These are phyloP conservation scores for Pseudochirops corinnae DNA, from an alignment of 2,797 vertebrate genomes.

Conservation along the genomic window DNA sequence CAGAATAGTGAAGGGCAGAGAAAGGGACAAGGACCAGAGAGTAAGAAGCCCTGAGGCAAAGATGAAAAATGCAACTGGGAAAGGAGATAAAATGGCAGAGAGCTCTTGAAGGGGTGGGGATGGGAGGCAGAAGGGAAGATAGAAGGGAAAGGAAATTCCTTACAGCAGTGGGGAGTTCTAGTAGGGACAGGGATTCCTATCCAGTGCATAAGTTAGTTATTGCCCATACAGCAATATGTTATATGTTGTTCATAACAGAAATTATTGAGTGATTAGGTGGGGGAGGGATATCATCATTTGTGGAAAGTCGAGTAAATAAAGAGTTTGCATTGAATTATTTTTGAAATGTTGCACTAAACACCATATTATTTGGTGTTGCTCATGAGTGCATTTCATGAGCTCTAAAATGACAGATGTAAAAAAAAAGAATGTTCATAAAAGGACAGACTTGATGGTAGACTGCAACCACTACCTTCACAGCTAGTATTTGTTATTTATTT, in stretches of 20 bases:
- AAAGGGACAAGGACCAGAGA: background rate
- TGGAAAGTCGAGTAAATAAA: constrained; percentile 14
- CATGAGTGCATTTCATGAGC: background rate
- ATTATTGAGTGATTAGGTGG: background rate
- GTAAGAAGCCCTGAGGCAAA: background rate
- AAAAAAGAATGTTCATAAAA: constrained; percentile 28
- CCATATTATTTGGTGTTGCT: background rate
- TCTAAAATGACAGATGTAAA: constrained; percentile 35
- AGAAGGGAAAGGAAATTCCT: background rate
- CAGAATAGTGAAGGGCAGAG: background rate
- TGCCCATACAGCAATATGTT: background rate
- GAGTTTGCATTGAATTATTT: constrained; percentile 24
- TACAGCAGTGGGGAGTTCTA: background rate
- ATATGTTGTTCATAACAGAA: background rate
- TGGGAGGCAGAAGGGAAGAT: background rate
- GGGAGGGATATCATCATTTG: background rate
- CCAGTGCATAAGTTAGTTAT: background rate
- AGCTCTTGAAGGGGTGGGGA: background rate
- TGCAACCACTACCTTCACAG: constrained; percentile 68
- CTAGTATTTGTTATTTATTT: constrained; percentile 75
- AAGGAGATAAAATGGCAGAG: background rate
- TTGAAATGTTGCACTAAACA: constrained; percentile 37
- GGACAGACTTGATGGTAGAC: constrained; percentile 55
- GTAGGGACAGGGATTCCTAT: background rate
- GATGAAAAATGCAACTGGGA: background rate